Base-by-base conservation (phyloP, 2,797 vertebrate species). In the Sebastes flavidus region DNA sequence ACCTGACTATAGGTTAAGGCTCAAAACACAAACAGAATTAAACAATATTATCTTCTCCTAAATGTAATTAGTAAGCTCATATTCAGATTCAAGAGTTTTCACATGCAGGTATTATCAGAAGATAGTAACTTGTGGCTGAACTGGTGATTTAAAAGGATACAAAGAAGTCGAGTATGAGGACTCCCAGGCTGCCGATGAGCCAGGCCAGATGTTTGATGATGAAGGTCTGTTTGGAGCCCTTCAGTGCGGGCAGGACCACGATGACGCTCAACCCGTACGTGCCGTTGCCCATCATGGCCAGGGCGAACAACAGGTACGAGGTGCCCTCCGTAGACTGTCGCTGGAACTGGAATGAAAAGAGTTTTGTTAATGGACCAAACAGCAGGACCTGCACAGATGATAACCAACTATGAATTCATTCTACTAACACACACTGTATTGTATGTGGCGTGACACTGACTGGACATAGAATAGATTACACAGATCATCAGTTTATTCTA, bases 141-240 rank as follows among this genome's bases (percentile, higher is more conserved):
- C 8, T 36, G 32, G 10, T 29, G 22, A 60, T 63, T 77, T 87
- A 89, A 95, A 97, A 38, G 91, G 90, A 96, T 94, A 95, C 92
- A 75, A 96, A 92, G 85, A 92, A 72, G 24, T 96, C 93, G 0
- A 95, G 91, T 58, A 96, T 65, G n/a, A 95, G 86, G 72, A 95
- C 92, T 65, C 94, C 95, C 62, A 96, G 91, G 84, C 94, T 96
- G 72, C 92, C 94, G 20, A 95, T 91, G 38, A 96, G 88, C 95
- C 96, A 96, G 12, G 94, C 93, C 78, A 96, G 87, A 82, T 94
- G 95, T 80, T 94, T 92, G 63, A 93, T 52, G 75, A 95, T 91
- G 87, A 93, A 95, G 25, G 77, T 73, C 18, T 70, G 85, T 59
- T 24, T 83, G 71, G 86, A 90, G 27, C 86, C 84, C 61, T 77